phyloP scores from a whole-genome alignment of 2,797 vertebrate species.

The Protonibea diacanthus region DNA sequence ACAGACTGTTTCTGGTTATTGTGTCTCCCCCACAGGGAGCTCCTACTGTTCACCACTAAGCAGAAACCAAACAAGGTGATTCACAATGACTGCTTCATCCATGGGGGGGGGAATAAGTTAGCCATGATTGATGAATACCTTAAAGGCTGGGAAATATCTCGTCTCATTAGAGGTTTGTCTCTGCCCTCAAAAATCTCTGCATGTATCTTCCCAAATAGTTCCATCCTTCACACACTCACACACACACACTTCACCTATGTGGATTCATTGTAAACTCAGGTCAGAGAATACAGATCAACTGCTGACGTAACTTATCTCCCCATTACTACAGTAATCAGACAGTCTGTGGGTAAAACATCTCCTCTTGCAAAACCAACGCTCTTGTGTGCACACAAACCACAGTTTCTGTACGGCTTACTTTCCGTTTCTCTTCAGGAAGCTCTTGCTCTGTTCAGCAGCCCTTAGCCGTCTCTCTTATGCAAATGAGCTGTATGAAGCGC shows the following conservation, averaged over 20 bases:
- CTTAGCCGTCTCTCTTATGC: slow-evolving; percentile 62
- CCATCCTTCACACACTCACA: slow-evolving; percentile 26
- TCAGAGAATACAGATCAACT: slow-evolving; percentile 9
- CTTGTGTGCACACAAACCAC: slow-evolving; percentile 71
- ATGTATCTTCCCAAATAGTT: slow-evolving; percentile 55
- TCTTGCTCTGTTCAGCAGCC: slow-evolving; percentile 67
- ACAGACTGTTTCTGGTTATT: slow-evolving; percentile 50
- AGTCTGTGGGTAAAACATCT: slow-evolving; percentile 57
- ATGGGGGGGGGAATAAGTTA: slow-evolving; percentile 52
- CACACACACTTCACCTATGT: not conserved
- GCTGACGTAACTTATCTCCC: slow-evolving; percentile 57
- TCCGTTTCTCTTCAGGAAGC: slow-evolving; percentile 86
- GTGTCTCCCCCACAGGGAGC: slow-evolving; percentile 63
- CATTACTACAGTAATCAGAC: slow-evolving; percentile 59
- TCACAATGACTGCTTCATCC: slow-evolving; percentile 39
- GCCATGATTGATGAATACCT: slow-evolving; percentile 21
- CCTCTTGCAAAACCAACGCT: slow-evolving; percentile 46
- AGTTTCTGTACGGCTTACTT: slow-evolving; percentile 76
- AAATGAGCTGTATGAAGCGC: slow-evolving; percentile 64
- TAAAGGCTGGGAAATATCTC: slow-evolving; percentile 37
- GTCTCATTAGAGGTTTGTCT: slow-evolving; percentile 17
- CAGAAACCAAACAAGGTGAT: slow-evolving; percentile 51
- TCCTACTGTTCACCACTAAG: slow-evolving; percentile 48
- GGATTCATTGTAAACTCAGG: slow-evolving; percentile 4
- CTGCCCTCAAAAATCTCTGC: not conserved